phyloP scores from a whole-genome alignment of 2,113 vertebrate genomes.

The Lophochroa leadbeateri region DNA sequence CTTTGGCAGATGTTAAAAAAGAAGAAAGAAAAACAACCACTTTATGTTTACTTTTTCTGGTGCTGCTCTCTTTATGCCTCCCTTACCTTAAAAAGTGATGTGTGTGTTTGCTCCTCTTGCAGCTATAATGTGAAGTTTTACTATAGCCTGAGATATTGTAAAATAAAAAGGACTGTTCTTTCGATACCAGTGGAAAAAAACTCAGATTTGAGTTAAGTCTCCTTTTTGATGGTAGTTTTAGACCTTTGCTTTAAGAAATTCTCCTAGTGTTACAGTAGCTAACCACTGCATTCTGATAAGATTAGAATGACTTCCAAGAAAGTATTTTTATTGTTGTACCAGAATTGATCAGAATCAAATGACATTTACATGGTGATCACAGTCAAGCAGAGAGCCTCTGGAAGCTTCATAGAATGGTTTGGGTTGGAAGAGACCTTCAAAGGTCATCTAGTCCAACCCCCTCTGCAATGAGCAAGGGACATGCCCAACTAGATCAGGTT shows the following conservation, averaged over 20 bases:
- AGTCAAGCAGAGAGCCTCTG: not conserved
- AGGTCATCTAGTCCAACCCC: not conserved
- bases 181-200: not conserved
- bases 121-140: not conserved
- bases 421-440: not conserved
- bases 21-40: not conserved
- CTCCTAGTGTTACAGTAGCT: not conserved
- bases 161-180: conserved; percentile 4
- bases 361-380: not conserved
- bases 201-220: not conserved
- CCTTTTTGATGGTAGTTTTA: not conserved
- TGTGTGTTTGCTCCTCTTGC: not conserved
- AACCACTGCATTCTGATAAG: not conserved
- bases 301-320: not conserved
- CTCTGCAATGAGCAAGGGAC: not conserved
- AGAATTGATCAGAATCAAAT: not conserved
- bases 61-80: not conserved
- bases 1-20: not conserved
- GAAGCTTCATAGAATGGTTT: not conserved
- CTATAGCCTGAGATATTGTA: not conserved
- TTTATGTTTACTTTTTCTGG: not conserved
- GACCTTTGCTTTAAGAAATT: not conserved
- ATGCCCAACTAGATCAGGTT: not conserved
- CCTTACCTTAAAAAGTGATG: not conserved
- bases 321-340: not conserved